Percentiles rank a stretch among this genome's conserved stretches.
phyloP scores from a whole-genome alignment of 2,113 vertebrate genomes.

The Semicossyphus pulcher region DNA sequence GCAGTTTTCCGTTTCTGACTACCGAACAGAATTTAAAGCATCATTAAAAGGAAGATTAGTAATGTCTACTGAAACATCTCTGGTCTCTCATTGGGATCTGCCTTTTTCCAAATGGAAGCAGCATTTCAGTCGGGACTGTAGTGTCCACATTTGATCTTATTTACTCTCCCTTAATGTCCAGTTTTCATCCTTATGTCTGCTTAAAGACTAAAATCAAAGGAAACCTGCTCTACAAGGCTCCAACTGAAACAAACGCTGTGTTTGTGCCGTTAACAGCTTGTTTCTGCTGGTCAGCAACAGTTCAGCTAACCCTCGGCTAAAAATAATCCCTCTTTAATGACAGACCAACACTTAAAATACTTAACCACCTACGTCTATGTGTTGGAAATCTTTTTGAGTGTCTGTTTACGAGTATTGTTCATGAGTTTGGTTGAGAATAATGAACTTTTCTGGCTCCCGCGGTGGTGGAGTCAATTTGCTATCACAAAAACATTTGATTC shows the following conservation, averaged over 20 bases:
- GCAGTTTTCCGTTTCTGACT: background rate
- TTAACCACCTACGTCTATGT: background rate
- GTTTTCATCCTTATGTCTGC: background rate
- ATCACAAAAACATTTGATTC: conserved; percentile 41
- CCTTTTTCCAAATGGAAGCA: background rate
- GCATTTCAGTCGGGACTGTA: background rate
- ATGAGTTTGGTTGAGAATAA: background rate
- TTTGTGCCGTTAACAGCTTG: background rate
- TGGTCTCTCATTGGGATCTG: background rate
- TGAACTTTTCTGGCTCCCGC: conserved; percentile 1
- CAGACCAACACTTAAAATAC: background rate
- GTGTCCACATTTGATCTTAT: background rate
- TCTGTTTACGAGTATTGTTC: background rate
- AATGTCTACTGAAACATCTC: background rate
- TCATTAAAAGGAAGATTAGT: no score
- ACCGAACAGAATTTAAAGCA: no score
- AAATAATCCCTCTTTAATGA: no score
- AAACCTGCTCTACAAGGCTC: background rate
- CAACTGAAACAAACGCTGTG: background rate
- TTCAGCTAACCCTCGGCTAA: no score
- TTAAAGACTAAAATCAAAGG: background rate
- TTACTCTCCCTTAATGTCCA: background rate
- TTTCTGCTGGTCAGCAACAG: background rate
- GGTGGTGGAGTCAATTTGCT: conserved; percentile 28
- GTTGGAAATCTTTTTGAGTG: background rate